Evolutionary conservation across 2,113 vertebrate genomes (phyloP), one percentile per base, ranked within the genome.

Genomic region (Actenoides lindsayi): DNA sequence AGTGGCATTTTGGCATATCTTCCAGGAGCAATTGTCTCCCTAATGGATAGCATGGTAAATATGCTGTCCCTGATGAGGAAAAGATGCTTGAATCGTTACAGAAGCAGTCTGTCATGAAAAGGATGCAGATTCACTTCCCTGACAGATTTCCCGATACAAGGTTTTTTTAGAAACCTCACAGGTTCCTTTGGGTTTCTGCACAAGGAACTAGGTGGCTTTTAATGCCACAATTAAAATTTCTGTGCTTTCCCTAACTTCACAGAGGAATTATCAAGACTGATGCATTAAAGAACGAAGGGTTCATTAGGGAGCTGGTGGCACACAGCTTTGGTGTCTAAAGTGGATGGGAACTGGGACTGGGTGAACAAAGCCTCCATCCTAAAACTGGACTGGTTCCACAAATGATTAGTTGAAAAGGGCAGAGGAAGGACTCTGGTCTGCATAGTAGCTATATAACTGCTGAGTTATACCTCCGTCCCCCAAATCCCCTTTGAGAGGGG

Each of bases 211-310:
- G 89, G 89, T 95, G 93, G 89, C 57, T 95, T 95, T 93, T 95
- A 96, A 91, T 44, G 74, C 44, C 78, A 95, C 78, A 95, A 89
- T 96, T 93, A 96, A 94, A 94, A 87, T 93, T 81, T 84, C 73
- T 65, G 18, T 50, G 65, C 91, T 95, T 93, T 89, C 85, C 74
- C 37, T 53, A 85, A 95, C 74, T 87, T 96, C 89, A 89, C 69
- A 82, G 81, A 93, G 85, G 83, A 93, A 87, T 95, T 94, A 87
- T 33, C 85, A 81, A 89, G 92, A 93, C 39, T 90, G 94, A 96
- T 75, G 93, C 69, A 92, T 87, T 92, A 93, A 96, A 96, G 91
- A 87, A 73, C 1, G 10, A 53, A n/a, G 37, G 50, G 84, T 57
- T 87, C 87, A 67, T 76, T 12, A 89, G 69, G 84, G 81, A 96